Evolutionary conservation across 2,113 vertebrate genomes (phyloP), one percentile per base, ranked within the genome.

Genomic region (Nycticebus coucang): DNA sequence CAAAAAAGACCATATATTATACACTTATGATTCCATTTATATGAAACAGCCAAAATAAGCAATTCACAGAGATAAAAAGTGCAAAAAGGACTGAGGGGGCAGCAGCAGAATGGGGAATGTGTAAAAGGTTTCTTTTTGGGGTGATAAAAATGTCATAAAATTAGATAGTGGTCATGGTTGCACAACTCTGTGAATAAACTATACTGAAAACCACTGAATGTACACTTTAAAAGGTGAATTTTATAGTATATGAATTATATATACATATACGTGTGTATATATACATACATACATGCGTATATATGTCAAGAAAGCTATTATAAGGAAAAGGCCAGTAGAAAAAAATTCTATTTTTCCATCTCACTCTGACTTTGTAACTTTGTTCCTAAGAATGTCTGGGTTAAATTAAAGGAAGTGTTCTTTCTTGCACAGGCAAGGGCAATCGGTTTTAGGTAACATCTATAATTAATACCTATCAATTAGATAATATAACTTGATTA

Each of bases 301-400:
- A 50, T 50, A 50, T 9, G 10, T 83, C 35, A 89, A 85, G 35
- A 77, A 81, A 94, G 10, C 26, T 75, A 4, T 69, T 80, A 15
- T 41, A 55, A 33, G 45, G 28, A 59, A 13, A 11, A 87, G 60
- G 41, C 4, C 33, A 68, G 30, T 15, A 78, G 10, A 92, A 10
- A 7, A 93, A 92, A 94, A 95, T 66, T 95, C 78, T 90, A 66
- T 86, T 71, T 95, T 95, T 93, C 21, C 77, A 94, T 50, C 6
- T 33, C 62, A 94, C 30, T 85, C 18, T 78, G 57, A 91, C 64
- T 93, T 87, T 71, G 64, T 62, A 97, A 66, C 59, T 78, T 85
- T 81, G 59, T 66, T 91, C 30, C 74, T 79, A 89, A 89, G 33
- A 35, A 50, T 87, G 17, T 62, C 45, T 89, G 18, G n/a, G 69